A percentile compares a stretch with the other conserved stretches of the same genome.
Conservation (phyloP, 2,888 invertebrate species). For the Polydrusus tereticollis region DNA sequence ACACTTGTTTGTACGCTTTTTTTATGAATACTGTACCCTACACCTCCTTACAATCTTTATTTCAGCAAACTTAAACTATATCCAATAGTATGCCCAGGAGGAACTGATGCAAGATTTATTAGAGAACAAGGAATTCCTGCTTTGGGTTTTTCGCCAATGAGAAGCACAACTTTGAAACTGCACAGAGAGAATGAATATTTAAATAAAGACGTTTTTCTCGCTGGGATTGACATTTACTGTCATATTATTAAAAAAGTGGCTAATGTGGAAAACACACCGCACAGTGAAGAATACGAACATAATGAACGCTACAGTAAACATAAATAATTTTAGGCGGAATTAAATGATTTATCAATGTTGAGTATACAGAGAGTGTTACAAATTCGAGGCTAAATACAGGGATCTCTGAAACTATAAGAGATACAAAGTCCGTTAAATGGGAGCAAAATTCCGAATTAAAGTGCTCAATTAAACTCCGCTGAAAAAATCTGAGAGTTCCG, state of each 20-base stretch:
- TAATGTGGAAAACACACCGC: constrained; percentile 55
- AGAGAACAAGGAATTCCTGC: constrained; percentile 82
- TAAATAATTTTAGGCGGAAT: too few species aligned
- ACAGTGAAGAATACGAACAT: too few species aligned
- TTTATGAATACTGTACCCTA: neutral
- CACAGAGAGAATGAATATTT: constrained; percentile 93
- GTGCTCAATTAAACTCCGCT: too few species aligned
- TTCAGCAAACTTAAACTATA: constrained; percentile 70
- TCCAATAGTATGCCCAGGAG: constrained; percentile 85
- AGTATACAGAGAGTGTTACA: too few species aligned
- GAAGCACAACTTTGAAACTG: constrained; percentile 81
- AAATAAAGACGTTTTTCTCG: constrained; percentile 79
- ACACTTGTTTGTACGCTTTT: too few species aligned
- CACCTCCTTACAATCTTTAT: constrained; percentile 29
- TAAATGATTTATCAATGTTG: too few species aligned
- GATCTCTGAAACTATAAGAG: too few species aligned
- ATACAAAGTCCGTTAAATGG: too few species aligned
- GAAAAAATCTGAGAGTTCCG: too few species aligned
- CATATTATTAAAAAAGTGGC: constrained; percentile 75
- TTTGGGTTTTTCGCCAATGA: constrained; percentile 91
- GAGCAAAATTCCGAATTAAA: too few species aligned
- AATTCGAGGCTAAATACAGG: too few species aligned
- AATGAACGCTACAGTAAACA: too few species aligned
- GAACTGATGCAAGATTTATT: constrained; percentile 88
- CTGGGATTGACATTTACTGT: constrained; percentile 84